Base-by-base conservation (phyloP, 2,888 invertebrate genomes). In the Folsomia candida region DNA sequence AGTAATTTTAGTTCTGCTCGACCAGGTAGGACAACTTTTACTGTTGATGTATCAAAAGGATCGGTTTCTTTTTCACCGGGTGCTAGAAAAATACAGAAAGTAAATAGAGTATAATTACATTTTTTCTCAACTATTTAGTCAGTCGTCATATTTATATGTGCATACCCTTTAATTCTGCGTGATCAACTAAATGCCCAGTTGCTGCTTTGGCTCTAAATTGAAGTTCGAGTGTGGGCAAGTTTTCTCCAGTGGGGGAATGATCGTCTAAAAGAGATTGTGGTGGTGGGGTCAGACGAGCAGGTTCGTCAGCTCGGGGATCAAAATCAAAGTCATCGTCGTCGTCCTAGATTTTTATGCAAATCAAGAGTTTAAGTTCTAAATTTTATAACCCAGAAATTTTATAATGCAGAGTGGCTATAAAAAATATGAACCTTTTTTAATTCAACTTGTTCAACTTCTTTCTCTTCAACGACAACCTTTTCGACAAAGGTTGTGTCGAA, bases 1-100 rank as follows among this genome's bases (percentile, higher is more conserved):
- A 93, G 83, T 79, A 90, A 87, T 82, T 91, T 91, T 1, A 93
- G 82, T 83, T 93, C 93, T 4, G 90, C 88, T 83, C 88, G 89
- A 51, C 92, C 92, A 0, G 92, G 91, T 59, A 89, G 87, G 47
- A 90, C 86, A 67, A 87, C 86, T 80, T 89, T 88, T 1, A 92
- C 88, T 37, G 88, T 87, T 0, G 93, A 92, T 0, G 94, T 94
- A 81, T 94, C 94, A 80, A 94, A 94, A 0, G 94, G 94, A 84
- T 94, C 94, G 67, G 89, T 88, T 80, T 88, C 87, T 22, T 81
- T 79, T 67, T 87, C 64, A 6, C 11, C 62, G 22, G 29, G 29
- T 26, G 57, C 20, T 9, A 6, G 11, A n/a, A n/a, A n/a, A n/a
- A n/a, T n/a, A n/a, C n/a, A n/a, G n/a, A n/a, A n/a, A n/a, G n/a